These are phyloP conservation scores for Sebastes fasciatus DNA, from an alignment of 2,113 vertebrate genomes.

Conservation along the genomic window DNA sequence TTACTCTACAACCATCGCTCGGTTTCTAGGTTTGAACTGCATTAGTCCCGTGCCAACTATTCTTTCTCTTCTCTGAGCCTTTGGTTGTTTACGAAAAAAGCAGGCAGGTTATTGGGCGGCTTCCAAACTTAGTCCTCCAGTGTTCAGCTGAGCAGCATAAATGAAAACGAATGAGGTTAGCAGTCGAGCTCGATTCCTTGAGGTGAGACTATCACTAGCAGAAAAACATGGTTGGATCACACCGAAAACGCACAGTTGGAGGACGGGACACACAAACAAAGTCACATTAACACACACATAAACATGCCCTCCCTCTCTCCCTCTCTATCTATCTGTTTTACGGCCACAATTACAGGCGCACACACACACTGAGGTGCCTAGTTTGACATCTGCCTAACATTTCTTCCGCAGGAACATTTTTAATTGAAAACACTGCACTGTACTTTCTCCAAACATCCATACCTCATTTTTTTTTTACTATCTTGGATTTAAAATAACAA, in stretches of 20 bases:
- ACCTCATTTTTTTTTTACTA: background rate
- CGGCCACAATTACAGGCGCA: background rate
- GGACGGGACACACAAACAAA: slow-evolving; percentile 19
- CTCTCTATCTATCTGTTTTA: background rate
- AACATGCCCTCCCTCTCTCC: background rate
- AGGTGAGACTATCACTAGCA: slow-evolving; percentile 61
- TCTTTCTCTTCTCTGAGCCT: slow-evolving; percentile 47
- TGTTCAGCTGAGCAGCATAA: slow-evolving; percentile 66
- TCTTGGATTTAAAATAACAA: background rate
- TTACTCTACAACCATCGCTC: slow-evolving; percentile 9
- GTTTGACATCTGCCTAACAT: background rate
- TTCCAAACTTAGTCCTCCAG: slow-evolving; percentile 64
- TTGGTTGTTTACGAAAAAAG: slow-evolving; percentile 73
- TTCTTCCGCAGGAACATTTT: background rate
- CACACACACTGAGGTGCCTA: background rate
- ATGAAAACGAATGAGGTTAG: slow-evolving; percentile 70
- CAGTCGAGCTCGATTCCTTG: slow-evolving; percentile 49
- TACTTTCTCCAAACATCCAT: background rate
- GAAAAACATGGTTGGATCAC: slow-evolving; percentile 44
- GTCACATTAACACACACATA: background rate
- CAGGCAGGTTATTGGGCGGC: slow-evolving; percentile 44
- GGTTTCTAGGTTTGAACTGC: slow-evolving; percentile 35
- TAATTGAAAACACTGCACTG: background rate
- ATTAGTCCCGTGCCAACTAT: slow-evolving; percentile 59
- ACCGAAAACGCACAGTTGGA: slow-evolving; percentile 17